Evolutionary conservation across 2,113 vertebrate species (phyloP).

Genomic region (Syrrhaptes paradoxus): DNA sequence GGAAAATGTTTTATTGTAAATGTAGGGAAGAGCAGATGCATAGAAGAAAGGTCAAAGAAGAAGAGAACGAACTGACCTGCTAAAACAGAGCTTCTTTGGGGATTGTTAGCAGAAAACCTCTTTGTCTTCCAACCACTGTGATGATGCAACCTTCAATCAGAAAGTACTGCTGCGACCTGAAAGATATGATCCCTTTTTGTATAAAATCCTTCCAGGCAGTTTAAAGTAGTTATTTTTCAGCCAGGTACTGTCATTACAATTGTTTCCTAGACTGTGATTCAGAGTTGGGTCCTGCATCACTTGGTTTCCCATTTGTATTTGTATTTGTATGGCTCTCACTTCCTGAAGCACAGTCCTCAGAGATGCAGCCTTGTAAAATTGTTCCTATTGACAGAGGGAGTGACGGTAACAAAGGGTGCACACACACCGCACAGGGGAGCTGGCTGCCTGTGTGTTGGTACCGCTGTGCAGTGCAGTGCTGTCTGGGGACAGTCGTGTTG

Average conservation of each 20-base stretch:
- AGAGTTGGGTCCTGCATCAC: neutral
- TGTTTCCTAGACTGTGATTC: neutral
- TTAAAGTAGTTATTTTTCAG: neutral
- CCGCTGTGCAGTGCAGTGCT: neutral
- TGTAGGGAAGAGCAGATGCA: constrained; percentile 48
- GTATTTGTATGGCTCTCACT: neutral
- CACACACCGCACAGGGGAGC: neutral
- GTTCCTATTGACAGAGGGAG: neutral
- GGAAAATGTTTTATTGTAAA: constrained; percentile 74
- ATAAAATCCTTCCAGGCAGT: neutral
- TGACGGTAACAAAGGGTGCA: neutral
- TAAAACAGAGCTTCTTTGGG: constrained; percentile 58
- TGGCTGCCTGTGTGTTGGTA: neutral
- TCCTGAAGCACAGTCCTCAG: neutral
- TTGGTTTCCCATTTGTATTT: neutral
- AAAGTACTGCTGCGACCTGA: neutral
- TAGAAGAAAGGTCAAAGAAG: constrained; percentile 68
- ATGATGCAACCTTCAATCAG: constrained; percentile 42
- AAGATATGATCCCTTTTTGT: neutral
- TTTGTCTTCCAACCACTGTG: constrained; percentile 22
- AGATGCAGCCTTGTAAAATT: neutral
- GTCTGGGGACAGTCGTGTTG: neutral
- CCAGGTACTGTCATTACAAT: neutral
- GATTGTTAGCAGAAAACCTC: constrained; percentile 57
- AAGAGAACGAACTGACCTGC: constrained; percentile 59